These are phyloP conservation scores for Tipula unca DNA, from an alignment of 2,888 invertebrate species.

Conservation along the genomic window DNA sequence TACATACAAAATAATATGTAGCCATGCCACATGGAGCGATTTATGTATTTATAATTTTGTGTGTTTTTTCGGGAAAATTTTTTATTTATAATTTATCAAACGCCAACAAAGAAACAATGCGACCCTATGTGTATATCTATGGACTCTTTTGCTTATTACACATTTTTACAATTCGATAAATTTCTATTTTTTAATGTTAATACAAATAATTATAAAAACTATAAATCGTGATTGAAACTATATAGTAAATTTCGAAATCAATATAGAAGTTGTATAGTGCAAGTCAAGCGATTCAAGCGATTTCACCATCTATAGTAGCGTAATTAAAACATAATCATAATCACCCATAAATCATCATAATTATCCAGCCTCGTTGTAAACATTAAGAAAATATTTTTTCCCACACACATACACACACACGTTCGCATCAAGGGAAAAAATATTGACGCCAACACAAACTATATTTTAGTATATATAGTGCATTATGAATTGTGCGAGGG, in stretches of 20 bases:
- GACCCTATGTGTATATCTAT: too few species aligned
- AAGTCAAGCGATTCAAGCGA: neutral
- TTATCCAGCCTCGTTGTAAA: neutral
- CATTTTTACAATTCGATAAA: neutral
- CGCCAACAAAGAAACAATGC: neutral
- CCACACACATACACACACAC: neutral
- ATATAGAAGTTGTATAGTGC: neutral
- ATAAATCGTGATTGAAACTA: neutral
- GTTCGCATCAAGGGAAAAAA: neutral
- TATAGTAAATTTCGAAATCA: neutral
- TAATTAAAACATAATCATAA: slow-evolving; percentile 14
- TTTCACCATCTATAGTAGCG: neutral
- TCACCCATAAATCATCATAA: neutral
- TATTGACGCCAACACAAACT: neutral
- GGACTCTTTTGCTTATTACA: neutral
- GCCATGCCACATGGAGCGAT: neutral
- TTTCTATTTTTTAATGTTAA: neutral
- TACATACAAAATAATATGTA: neutral
- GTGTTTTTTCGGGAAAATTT: neutral
- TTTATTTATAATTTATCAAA: neutral
- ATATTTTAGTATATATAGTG: neutral
- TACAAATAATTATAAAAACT: neutral
- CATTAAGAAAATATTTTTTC: neutral
- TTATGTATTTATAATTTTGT: too few species aligned
- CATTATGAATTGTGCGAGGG: neutral